phyloP scores from a whole-genome alignment of 2,797 vertebrate genomes.

The Gouania willdenowi region DNA sequence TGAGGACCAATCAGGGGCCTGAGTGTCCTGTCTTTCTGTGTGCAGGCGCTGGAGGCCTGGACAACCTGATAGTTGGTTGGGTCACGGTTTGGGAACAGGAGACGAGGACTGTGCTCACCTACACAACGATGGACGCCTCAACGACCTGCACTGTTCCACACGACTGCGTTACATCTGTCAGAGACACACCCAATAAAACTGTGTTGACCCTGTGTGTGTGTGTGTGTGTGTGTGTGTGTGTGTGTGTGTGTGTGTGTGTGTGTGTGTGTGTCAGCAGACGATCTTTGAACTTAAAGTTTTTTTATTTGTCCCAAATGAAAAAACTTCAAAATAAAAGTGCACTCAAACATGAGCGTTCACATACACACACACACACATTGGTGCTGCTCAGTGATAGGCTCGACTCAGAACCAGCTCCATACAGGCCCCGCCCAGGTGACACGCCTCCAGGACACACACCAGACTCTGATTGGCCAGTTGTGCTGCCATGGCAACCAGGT shows the following conservation, averaged over 20 bases:
- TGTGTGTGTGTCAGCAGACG: too few relatives aligned
- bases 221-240: too few relatives aligned
- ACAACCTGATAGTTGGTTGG: constrained; percentile 43
- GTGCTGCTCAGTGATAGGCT: constrained; percentile 50
- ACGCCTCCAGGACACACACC: constrained; percentile 71
- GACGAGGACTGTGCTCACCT: constrained; percentile 78
- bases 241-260: too few relatives aligned
- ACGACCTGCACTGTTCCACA: constrained; percentile 67
- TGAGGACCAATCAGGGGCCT: too few relatives aligned
- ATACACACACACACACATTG: too few relatives aligned
- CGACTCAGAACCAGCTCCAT: constrained; percentile 65
- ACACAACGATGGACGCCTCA: constrained; percentile 54
- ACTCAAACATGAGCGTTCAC: too few relatives aligned
- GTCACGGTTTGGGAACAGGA: constrained; percentile 40
- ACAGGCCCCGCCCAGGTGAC: constrained; percentile 63
- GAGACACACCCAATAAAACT: constrained; percentile 6
- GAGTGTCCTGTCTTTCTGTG: background rate
- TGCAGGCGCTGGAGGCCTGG: constrained; percentile 71
- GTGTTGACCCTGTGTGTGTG: too few relatives aligned
- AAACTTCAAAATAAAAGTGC: too few relatives aligned
- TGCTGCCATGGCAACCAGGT: constrained; percentile 62
- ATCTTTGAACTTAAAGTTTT: too few relatives aligned
- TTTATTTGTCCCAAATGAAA: too few relatives aligned
- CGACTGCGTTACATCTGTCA: constrained; percentile 70
- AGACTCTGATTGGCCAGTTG: constrained; percentile 72